Conservation (phyloP, 2,113 vertebrate genomes). For the Ovibos moschatus region DNA sequence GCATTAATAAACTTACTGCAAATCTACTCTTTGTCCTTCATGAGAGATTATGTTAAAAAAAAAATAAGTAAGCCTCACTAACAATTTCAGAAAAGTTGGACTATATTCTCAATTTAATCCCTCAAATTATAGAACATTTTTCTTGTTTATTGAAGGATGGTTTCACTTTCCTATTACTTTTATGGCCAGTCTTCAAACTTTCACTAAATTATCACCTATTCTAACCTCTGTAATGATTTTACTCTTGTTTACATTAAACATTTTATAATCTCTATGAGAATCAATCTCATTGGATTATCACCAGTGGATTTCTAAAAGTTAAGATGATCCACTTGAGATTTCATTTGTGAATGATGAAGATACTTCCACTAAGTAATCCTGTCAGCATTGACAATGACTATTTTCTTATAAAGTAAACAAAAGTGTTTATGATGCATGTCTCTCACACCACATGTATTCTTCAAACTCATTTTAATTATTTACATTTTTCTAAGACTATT, state of each 20-base stretch:
- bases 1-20: not conserved
- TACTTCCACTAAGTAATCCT: not conserved
- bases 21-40: not conserved
- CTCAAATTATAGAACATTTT: not conserved
- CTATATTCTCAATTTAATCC: not conserved
- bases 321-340: not conserved
- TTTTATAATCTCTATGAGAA: not conserved
- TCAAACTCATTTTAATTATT: conserved; percentile 20
- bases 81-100: not conserved
- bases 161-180: not conserved
- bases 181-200: not conserved
- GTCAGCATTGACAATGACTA: not conserved
- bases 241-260: not conserved
- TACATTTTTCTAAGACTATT: conserved; percentile 26
- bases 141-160: not conserved
- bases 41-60: not conserved
- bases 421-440: not conserved
- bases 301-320: not conserved
- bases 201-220: not conserved
- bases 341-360: not conserved
- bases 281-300: not conserved
- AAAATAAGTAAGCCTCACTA: not conserved
- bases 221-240: not conserved
- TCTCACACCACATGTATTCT: not conserved
- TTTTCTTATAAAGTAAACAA: conserved; percentile 18